A percentile compares a stretch with the other conserved stretches of the same genome.
Conservation (phyloP, 1,140 invertebrate genomes). For the Diachasma alloeum region DNA sequence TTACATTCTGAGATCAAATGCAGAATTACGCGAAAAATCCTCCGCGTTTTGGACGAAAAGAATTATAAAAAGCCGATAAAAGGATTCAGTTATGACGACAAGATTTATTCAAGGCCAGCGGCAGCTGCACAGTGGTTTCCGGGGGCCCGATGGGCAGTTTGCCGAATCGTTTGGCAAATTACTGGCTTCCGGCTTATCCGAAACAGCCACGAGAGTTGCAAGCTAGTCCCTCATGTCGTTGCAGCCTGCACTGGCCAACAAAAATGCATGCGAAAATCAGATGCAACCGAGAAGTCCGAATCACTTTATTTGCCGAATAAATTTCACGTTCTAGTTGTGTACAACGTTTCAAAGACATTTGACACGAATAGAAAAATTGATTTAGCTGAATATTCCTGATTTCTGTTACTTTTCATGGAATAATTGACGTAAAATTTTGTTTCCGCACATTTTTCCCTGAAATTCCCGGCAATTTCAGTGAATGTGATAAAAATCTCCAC, state of each 20-base stretch:
- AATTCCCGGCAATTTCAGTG: too few species aligned
- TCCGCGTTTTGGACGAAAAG: neutral
- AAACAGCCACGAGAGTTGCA: neutral
- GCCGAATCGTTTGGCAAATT: constrained; percentile 44
- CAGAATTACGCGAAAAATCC: neutral
- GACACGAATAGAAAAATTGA: too few species aligned
- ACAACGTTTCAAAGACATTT: too few species aligned
- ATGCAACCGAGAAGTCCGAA: too few species aligned
- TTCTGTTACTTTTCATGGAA: too few species aligned
- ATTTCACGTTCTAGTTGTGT: too few species aligned
- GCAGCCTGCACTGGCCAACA: neutral
- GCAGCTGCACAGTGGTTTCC: constrained; percentile 44
- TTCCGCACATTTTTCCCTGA: too few species aligned
- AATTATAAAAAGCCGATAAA: neutral
- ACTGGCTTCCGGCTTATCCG: constrained; percentile 33
- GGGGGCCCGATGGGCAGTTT: constrained; percentile 38
- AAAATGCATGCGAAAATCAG: neutral
- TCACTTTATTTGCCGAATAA: too few species aligned
- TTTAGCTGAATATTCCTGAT: too few species aligned
- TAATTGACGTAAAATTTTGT: too few species aligned
- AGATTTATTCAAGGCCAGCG: constrained; percentile 25
- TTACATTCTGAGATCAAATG: too few species aligned
- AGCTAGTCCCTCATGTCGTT: neutral
- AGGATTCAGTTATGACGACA: neutral
- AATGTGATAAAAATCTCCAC: too few species aligned